Base-by-base conservation (phyloP, 2,797 vertebrate species). In the Euthynnus affinis region DNA sequence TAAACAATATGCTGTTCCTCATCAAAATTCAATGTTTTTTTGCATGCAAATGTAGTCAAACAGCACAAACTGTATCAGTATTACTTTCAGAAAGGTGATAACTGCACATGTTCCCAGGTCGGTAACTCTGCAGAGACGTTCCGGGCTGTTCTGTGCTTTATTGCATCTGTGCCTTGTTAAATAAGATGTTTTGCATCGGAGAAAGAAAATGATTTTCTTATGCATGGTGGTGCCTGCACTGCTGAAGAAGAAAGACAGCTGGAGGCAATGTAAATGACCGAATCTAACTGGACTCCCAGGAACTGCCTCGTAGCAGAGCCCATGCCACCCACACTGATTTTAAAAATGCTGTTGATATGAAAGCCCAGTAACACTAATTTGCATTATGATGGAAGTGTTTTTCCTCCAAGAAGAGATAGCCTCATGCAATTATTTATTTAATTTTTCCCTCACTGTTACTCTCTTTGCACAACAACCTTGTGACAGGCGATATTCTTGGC, bases 191-290 rank as follows among this genome's bases (percentile, higher is more conserved):
- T 65, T 69, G 20, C 3, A 2, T 67, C 27, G 23, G n/a, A 65
- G 63, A 76, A 74, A 58, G 5, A 71, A 81, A 49, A 67, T 6
- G 3, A 65, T 74, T 76, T 73, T 61, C 37, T 74, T 5, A 66
- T 55, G 46, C 78, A 6, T 22, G 52, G 3, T 25, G 40, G 17
- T 27, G 64, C 59, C 27, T 25, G 44, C 48, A 61, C 61, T 64
- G 55, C 63, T 65, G 55, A 58, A 59, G 53, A 49, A 61, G n/a
- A 76, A 65, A 48, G 72, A 61, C 85, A 76, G 80, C 75, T 87
- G 77, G 64, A 82, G 78, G 73, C 67, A 1, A 83, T 81, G 76
- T 49, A 81, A 87, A 80, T 83, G 71, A 42, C 37, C 1, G 0
- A 1, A 27, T 71, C 67, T 29, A 81, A 62, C 61, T 52, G 76